Evolutionary conservation across 2,888 invertebrate species (phyloP).

Genomic region (Tachina grossa): DNA sequence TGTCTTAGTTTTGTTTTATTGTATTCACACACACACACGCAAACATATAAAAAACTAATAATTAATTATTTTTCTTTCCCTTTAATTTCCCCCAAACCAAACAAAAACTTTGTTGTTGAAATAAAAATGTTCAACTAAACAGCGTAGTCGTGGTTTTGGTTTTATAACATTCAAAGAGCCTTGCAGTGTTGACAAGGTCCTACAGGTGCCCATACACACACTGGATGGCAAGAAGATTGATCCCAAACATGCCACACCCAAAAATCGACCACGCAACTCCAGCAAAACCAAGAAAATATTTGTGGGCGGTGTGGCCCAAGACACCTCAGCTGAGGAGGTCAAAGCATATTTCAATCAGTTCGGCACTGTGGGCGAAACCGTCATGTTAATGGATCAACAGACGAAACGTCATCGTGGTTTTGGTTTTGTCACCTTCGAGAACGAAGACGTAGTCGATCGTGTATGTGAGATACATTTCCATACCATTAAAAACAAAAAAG

Average conservation of each 20-base stretch:
- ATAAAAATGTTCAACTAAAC: slow-evolving; percentile 76
- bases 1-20: slow-evolving; percentile 41
- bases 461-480: slow-evolving; percentile 97
- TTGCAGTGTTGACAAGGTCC: slow-evolving; percentile 94
- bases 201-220: slow-evolving; percentile 94
- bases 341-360: slow-evolving; percentile 95
- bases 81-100: not conserved
- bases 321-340: slow-evolving; percentile 95
- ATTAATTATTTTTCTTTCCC: slow-evolving; percentile 39
- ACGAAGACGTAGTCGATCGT: slow-evolving; percentile 94
- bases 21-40: not conserved
- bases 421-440: slow-evolving; percentile 95
- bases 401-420: slow-evolving; percentile 95
- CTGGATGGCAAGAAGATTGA: slow-evolving; percentile 97
- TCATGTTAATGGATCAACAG: slow-evolving; percentile 97
- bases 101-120: not conserved
- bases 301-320: slow-evolving; percentile 95
- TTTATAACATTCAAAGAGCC: slow-evolving; percentile 97
- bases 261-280: slow-evolving; percentile 92
- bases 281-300: slow-evolving; percentile 96
- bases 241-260: slow-evolving; percentile 96
- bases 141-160: slow-evolving; percentile 96
- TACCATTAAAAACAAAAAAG: slow-evolving; percentile 95
- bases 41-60: slow-evolving; percentile 37
- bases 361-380: slow-evolving; percentile 94